phyloP scores from a whole-genome alignment of 2,888 invertebrate species.

The Stegana nigrithorax region DNA sequence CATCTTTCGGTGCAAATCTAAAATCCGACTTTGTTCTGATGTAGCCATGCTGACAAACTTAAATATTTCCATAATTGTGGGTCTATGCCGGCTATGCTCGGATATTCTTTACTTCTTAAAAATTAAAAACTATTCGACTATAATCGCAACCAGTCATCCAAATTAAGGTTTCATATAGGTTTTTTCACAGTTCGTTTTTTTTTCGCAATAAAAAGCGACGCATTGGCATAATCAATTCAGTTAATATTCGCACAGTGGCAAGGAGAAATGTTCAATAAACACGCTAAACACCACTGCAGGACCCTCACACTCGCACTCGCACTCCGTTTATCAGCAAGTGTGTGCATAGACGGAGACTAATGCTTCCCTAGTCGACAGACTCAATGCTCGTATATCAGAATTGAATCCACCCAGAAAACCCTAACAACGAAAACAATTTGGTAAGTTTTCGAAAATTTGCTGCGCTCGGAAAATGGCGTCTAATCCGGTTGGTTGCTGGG shows the following conservation, averaged over 20 bases:
- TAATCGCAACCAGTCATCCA: slow-evolving; percentile 57
- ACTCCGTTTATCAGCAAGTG: slow-evolving; percentile 23
- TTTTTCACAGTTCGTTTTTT: slow-evolving; percentile 36
- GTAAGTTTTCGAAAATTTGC: slow-evolving; percentile 61
- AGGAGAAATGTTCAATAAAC: slow-evolving; percentile 21
- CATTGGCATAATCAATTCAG: slow-evolving; percentile 54
- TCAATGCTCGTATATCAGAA: slow-evolving; percentile 50
- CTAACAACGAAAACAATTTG: slow-evolving; percentile 60
- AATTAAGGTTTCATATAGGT: slow-evolving; percentile 42
- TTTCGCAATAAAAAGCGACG: slow-evolving; percentile 24
- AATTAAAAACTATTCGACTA: slow-evolving; percentile 48
- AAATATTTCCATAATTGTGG: no score
- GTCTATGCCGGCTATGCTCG: no score
- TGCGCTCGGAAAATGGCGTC: slow-evolving; percentile 32
- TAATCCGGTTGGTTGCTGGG: slow-evolving; percentile 21
- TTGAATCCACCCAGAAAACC: slow-evolving; percentile 59
- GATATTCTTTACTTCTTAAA: no score
- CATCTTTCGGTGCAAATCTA: no score
- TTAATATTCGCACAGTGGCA: slow-evolving; percentile 35
- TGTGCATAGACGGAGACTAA: slow-evolving; percentile 36
- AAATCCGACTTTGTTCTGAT: no score
- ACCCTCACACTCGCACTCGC: slow-evolving; percentile 21
- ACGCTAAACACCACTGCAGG: slow-evolving; percentile 18
- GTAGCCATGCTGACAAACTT: no score
- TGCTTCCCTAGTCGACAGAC: slow-evolving; percentile 34